phyloP scores from a whole-genome alignment of 2,797 vertebrate genomes.

The Knipowitschia caucasica region DNA sequence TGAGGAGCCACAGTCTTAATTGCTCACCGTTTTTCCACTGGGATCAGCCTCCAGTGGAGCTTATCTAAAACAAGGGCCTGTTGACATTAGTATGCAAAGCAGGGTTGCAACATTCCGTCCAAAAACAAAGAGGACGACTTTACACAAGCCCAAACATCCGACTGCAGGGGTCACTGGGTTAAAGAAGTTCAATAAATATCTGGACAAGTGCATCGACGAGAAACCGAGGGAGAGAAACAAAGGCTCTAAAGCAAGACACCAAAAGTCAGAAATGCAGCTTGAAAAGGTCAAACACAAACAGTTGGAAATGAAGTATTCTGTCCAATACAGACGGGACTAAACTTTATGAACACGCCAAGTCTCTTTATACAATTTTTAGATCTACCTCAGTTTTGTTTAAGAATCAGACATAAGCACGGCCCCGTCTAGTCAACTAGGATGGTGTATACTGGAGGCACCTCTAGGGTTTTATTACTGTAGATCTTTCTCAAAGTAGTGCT shows the following conservation, averaged over 20 bases:
- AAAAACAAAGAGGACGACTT: constrained; percentile 23
- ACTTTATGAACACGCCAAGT: neutral
- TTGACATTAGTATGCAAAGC: constrained; percentile 26
- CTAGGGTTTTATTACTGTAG: too few relatives aligned
- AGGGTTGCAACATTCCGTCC: constrained; percentile 9
- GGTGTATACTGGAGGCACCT: too few relatives aligned
- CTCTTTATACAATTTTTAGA: neutral
- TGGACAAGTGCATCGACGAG: constrained; percentile 5
- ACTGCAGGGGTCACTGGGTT: constrained; percentile 12
- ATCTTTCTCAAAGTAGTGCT: too few relatives aligned
- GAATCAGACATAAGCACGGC: too few relatives aligned
- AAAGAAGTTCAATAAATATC: constrained; percentile 11
- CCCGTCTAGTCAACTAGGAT: too few relatives aligned
- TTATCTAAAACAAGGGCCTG: constrained; percentile 29
- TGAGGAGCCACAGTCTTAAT: constrained; percentile 42
- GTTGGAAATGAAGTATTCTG: neutral
- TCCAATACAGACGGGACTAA: neutral
- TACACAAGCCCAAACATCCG: constrained; percentile 10
- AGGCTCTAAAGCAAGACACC: constrained; percentile 4
- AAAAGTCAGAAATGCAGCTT: constrained; percentile 6
- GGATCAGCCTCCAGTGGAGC: constrained; percentile 42
- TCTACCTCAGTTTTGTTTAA: neutral
- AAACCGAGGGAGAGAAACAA: neutral
- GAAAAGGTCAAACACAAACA: constrained; percentile 5
- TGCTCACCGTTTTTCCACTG: constrained; percentile 16